Percentiles rank a stretch among this genome's conserved stretches.
Evolutionary conservation across 2,797 vertebrate species (phyloP).

Genomic region (Okamejei kenojei): DNA sequence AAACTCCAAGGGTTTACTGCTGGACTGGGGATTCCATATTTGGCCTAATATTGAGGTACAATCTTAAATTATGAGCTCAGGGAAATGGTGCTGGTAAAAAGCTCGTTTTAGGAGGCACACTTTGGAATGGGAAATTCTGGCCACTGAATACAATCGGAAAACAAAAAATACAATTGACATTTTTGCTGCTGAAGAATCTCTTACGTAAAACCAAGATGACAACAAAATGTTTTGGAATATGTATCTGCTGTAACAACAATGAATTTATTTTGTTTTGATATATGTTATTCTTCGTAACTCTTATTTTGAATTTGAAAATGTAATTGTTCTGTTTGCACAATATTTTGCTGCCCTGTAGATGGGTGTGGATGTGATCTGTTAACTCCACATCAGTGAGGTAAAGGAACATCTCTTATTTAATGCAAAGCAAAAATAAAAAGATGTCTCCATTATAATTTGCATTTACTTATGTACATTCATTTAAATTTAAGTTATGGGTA

Average conservation of each 20-base stretch:
- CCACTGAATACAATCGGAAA: background rate
- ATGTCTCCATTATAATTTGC: conserved; percentile 9
- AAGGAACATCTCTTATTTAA: background rate
- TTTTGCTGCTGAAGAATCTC: conserved; percentile 28
- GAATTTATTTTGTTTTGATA: background rate
- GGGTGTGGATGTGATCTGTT: background rate
- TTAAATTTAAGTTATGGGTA: conserved; percentile 27
- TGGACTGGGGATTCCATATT: no score
- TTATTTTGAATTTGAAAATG: background rate
- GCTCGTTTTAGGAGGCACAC: background rate
- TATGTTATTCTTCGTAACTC: background rate
- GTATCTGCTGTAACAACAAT: background rate
- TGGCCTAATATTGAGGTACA: background rate
- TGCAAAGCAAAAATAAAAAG: background rate
- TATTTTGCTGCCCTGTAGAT: background rate
- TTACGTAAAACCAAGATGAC: conserved; percentile 5
- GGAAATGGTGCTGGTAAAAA: conserved; percentile 14
- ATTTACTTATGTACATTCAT: conserved; percentile 15
- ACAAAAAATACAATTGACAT: conserved; percentile 12
- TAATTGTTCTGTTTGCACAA: conserved; percentile 13
- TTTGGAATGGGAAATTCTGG: conserved; percentile 33
- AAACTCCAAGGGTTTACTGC: background rate
- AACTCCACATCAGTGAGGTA: background rate
- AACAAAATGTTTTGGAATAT: background rate
- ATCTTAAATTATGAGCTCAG: conserved; percentile 8